Evolutionary conservation across 2,797 vertebrate genomes (phyloP), one percentile per base, ranked within the genome.

Genomic region (Sandelia bainsii): DNA sequence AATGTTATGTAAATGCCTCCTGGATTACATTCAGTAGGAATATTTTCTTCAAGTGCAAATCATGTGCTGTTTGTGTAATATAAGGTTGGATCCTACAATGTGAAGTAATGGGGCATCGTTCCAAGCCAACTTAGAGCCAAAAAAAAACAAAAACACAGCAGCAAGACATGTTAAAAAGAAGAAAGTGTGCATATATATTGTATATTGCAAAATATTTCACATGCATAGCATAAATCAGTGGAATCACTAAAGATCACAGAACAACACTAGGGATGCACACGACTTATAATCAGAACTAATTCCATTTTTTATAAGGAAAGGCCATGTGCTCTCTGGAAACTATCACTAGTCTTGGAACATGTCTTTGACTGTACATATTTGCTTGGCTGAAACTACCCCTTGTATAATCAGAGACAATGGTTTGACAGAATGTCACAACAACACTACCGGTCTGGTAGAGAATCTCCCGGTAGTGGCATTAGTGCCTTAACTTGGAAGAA

Each of bases 361-460:
- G 57, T 46, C 62, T 72, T 70, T 77, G 48, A 74, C 34, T 6
- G 23, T 44, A 16, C 51, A 62, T 61, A 17, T 57, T 42, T 81
- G 58, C 64, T 82, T 82, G 78, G 69, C 78, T 74, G 70, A 81
- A 49, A 49, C 67, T 19, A 17, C 34, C 27, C 17, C 44, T 70
- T 75, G 75, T 87, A 75, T 79, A 86, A 88, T 84, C 74, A 82
- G 59, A 64, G 54, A 69, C 78, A 82, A 70, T 39, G 52, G 68
- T 85, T 86, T 83, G 77, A 87, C 80, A 82, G 62, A 69, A 60
- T 80, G 81, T 84, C 82, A 90, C 58, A 85, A 79, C 82, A 84
- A 82, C 82, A 84, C 86, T 63, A 77, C 80, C 73, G 23, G 68
- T 45, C 69, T 40, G 67, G 39, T 57, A 75, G 67, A 73, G 66